Evolutionary conservation across 1,140 invertebrate genomes (phyloP), one percentile per base, ranked within the genome.

Genomic region (Hestina assimilis): DNA sequence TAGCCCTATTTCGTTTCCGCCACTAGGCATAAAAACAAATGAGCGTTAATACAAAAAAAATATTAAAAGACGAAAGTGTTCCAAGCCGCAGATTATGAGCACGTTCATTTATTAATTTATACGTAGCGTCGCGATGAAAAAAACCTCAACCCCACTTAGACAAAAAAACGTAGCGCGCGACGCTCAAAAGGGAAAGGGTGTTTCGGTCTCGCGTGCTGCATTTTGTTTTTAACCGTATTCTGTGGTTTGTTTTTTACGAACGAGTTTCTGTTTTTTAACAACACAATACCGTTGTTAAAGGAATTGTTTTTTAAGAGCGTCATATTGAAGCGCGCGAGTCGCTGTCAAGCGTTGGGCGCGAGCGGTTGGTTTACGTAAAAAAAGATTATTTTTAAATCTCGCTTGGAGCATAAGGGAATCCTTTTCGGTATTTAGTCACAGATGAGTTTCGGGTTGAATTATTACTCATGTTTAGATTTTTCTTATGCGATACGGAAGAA

Each of bases 81-180:
- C 79, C 75, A 62, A 71, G 59, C 76, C 69, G 79, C 80, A 86
- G 85, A 88, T 88, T 86, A 88, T 80, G 74, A 84, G 78, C 81
- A 83, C 81, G 77, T 87, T 85, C 80, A 73, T 81, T 85, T 88
- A 88, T 88, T 88, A 88, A 88, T 88, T 88, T 88, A 86, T 88
- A 86, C 74, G 83, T 78, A 74, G 70, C 76, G 75, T 83, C 79
- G 72, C 61, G 60, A 69, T 83, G 83, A 87, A 84, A 86, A 87
- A 84, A n/a, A n/a, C n/a, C 69, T 63, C 76, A 80, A 85, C 80
- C 82, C 84, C 75, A 77, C 75, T 67, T 71, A 70, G 71, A 80
- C 75, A 76, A 82, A 87, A n/a, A 88, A 88, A 84, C 65, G 74
- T 83, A 83, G 81, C 83, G 57, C 84, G 85, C 83, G 85, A 72